Base-by-base conservation (phyloP, 2,797 vertebrate species). In the Menidia menidia region DNA sequence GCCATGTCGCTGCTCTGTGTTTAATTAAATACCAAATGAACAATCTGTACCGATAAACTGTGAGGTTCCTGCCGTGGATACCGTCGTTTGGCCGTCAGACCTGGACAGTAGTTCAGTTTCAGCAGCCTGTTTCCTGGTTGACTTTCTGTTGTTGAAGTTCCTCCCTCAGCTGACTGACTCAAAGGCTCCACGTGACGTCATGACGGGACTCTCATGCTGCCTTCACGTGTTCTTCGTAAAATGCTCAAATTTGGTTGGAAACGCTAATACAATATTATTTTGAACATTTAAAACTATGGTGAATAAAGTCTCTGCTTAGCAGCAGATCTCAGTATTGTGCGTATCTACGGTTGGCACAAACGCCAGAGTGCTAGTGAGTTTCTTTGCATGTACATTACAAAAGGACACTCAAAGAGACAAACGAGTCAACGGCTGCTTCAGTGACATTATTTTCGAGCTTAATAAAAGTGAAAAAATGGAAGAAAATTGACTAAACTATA, bases 1-100 rank as follows among this genome's bases (percentile, higher is more conserved):
- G 95, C 96, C 97, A 99, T 99, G 86, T 75, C 76, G 73, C 55
- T 56, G 60, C 30, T 81, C 44, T 71, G 8, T 78, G 2, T 68
- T 1, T n/a, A 77, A 35, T 15, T 62, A 63, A 60, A 66, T 33
- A 44, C 4, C 1, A 61, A 80, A 68, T 25, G 65, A 0, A 47
- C 81, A 18, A 55, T 47, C 47, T 62, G 35, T 31, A 48, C 10
- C 57, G 18, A 19, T 68, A 18, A 4, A 67, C 4, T 5, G n/a
- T 14, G 41, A 53, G 16, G 15, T 14, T 59, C 2, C 41, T 47
- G 1, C 18, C 4, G 71, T 39, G 13, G 62, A 73, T 0, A 30
- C 12, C 54, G 71, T 59, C 52, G 87, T 72, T 64, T 41, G 15
- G 25, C 58, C 71, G 71, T 69, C 68, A 15, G 44, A 71, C 47